These are phyloP conservation scores for Cyclura pinguis DNA, from an alignment of 2,797 vertebrate species.

Conservation along the genomic window DNA sequence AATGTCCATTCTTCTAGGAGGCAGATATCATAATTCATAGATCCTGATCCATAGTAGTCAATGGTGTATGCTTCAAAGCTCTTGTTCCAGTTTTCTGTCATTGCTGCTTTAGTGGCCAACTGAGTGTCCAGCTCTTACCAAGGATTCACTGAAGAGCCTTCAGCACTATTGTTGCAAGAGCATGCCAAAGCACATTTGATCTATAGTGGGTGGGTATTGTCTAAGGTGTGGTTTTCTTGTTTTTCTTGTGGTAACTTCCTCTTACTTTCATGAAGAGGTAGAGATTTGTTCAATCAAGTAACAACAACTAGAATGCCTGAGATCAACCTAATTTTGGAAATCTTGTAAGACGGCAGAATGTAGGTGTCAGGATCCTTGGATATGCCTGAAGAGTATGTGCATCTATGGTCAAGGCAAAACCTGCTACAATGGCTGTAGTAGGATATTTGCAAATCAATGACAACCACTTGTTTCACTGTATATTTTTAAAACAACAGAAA, in stretches of 20 bases:
- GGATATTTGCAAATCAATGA: slow-evolving; percentile 1
- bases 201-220: background rate
- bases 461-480: background rate
- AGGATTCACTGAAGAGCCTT: background rate
- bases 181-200: background rate
- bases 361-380: background rate
- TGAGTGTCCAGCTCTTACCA: background rate
- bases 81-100: background rate
- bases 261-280: slow-evolving; percentile 22
- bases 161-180: background rate
- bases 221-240: slow-evolving; percentile 37
- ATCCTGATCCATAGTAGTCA: slow-evolving; percentile 11
- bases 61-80: background rate
- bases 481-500: background rate
- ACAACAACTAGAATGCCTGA: background rate
- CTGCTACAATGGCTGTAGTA: background rate
- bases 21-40: slow-evolving; percentile 27
- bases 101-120: slow-evolving; percentile 3
- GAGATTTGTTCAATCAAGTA: background rate
- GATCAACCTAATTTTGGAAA: slow-evolving; percentile 44
- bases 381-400: background rate
- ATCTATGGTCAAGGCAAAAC: background rate
- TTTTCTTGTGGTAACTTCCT: slow-evolving; percentile 54
- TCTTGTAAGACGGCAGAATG: background rate
- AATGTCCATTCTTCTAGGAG: slow-evolving; percentile 52